Base-by-base conservation (phyloP, 2,797 vertebrate genomes). In the Sebastiscus tertius region DNA sequence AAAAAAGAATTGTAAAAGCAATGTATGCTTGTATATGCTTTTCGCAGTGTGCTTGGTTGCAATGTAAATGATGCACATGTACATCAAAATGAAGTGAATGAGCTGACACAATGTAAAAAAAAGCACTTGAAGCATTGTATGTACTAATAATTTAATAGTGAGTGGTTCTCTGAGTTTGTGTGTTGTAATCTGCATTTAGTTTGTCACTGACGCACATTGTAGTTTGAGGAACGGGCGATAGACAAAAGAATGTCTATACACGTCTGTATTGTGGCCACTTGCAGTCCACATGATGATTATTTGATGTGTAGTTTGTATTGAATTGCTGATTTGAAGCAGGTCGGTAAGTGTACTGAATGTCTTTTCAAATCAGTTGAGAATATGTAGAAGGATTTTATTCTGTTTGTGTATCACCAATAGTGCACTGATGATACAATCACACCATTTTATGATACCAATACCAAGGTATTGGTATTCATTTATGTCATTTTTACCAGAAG, bases 161-260 rank as follows among this genome's bases (percentile, higher is more conserved):
- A 29, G 22, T 72, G 22, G 4, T 76, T 39, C 13, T 54, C 13
- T 54, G 3, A 73, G 54, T 20, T 67, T 29, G 13, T 22, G 7
- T 66, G 9, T 11, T 60, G 6, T 42, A 36, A 70, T 65, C 26
- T 79, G 62, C 66, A 68, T 75, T 46, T 73, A 46, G 8, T 73
- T 69, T 20, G 20, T 62, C 59, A 64, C 52, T 54, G 31, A 55
- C 4, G 20, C 63, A 73, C 27, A 74, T 39, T 65, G 34, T 26
- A 68, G 7, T 68, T 36, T 16, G 31, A 6, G 4, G 14, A 46
- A 8, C 11, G 9, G 12, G 4, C 11, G 8, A 31, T 52, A 16
- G 26, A 68, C 61, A 46, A 49, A 68, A 69, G 33, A 78, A 62
- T 65, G 27, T 54, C 26, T 27, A 16, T 59, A 24, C 8, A 31